Conservation (phyloP, 2,888 invertebrate genomes). For the Osedax frankpressi region DNA sequence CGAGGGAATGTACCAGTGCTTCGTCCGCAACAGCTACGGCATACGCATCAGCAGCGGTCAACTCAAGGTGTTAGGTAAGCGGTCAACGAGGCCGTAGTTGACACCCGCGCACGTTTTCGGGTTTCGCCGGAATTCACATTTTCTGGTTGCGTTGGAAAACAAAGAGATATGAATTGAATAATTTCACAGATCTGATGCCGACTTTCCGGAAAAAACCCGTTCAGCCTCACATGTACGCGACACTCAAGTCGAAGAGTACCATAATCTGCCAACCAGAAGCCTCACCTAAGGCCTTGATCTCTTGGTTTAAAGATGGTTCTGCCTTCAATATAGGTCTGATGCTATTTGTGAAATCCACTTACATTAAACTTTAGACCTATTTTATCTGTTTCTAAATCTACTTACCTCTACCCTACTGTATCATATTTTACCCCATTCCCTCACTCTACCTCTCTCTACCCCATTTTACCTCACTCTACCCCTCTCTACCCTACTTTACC, state of each 20-base stretch:
- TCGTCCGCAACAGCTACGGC: slow-evolving; percentile 69
- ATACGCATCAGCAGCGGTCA: slow-evolving; percentile 76
- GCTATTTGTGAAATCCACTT: too few species aligned
- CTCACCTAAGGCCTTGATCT: slow-evolving; percentile 55
- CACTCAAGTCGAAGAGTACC: slow-evolving; percentile 77
- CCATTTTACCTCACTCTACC: too few species aligned
- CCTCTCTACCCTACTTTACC: too few species aligned
- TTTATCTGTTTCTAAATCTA: too few species aligned
- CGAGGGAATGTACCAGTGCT: slow-evolving; percentile 87
- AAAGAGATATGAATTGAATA: not conserved
- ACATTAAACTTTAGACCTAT: too few species aligned
- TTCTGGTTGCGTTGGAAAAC: too few species aligned
- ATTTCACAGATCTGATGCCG: slow-evolving; percentile 54
- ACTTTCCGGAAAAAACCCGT: slow-evolving; percentile 78
- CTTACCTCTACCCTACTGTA: too few species aligned
- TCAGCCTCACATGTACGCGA: slow-evolving; percentile 77
- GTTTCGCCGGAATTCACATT: too few species aligned
- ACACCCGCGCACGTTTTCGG: too few species aligned
- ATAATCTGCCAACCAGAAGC: slow-evolving; percentile 84
- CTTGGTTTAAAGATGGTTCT: slow-evolving; percentile 29
- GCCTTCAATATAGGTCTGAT: slow-evolving; percentile 9
- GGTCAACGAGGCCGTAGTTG: too few species aligned
- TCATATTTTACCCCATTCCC: too few species aligned
- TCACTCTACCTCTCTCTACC: too few species aligned
- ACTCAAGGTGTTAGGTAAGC: slow-evolving; percentile 68